Base-by-base conservation (phyloP, 2,888 invertebrate species). In the Caenorhabditis panamensis region DNA sequence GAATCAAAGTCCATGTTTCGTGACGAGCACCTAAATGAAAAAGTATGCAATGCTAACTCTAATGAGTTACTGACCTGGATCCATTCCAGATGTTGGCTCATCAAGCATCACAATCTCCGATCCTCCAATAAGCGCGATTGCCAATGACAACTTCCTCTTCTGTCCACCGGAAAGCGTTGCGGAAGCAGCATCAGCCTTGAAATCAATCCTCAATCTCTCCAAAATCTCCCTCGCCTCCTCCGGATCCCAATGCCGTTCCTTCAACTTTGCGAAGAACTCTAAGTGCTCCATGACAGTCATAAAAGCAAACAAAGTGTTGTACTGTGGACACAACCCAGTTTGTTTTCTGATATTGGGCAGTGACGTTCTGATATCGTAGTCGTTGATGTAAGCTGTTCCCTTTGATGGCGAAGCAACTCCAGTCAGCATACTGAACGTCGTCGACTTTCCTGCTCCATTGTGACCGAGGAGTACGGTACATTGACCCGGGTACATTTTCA, bases 361-460 rank as follows among this genome's bases (percentile, higher is more conserved):
- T 53, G 91, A 90, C 24, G 83, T 86, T 26, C 91, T 82, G 47
- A 92, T 94, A 91, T 95, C 94, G 86, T 94, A 93, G 0, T 94
- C 78, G 53, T 88, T 83, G 53, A 89, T 79, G 66, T 79, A 88
- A 0, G 88, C 88, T 0, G 89, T 87, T 36, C 89, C 89, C 8
- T 56, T 22, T 11, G 87, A 77, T 1, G 88, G 86, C 8, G 82
- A 67, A 0, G 80, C 84, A 18, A 88, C 86, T 61, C 88, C 96
- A 49, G 96, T 96, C 54, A 96, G 92, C 94, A 96, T 96, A 0
- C 95, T 95, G 93, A 96, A 96, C 0, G 96, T 95, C 0, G 96
- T 96, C 0, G 96, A 96, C 92, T 95, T 95, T 36, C 96, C 95
- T 59, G 95, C 95, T 9, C 95, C 95, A 91, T 95, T 95, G 91